Percentiles rank a stretch among this genome's conserved stretches.
Evolutionary conservation across 2,888 invertebrate genomes (phyloP).

Genomic region (Petrolisthes manimaculis): DNA sequence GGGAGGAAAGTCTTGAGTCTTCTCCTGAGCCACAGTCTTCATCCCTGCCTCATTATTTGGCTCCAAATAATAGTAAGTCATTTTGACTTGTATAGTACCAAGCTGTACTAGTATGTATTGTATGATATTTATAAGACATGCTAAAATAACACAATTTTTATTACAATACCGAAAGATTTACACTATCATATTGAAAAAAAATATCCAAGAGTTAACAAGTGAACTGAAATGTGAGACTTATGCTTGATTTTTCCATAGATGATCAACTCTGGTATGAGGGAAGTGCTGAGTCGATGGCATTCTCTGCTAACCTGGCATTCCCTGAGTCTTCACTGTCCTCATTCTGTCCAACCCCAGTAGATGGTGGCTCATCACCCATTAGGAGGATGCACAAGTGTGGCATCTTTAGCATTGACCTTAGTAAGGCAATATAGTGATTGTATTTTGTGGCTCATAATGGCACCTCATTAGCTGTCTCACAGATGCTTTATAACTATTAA

Average conservation of each 20-base stretch:
- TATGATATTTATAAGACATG: too few species aligned
- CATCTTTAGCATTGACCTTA: slow-evolving; percentile 64
- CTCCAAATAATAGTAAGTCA: slow-evolving; percentile 22
- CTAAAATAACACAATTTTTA: too few species aligned
- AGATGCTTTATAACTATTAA: too few species aligned
- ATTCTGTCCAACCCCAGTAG: slow-evolving; percentile 61
- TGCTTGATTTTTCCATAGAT: slow-evolving; percentile 14
- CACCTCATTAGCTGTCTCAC: too few species aligned
- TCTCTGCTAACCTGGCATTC: slow-evolving; percentile 64
- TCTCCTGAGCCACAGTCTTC: slow-evolving; percentile 59
- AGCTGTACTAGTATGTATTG: too few species aligned
- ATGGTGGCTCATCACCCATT: slow-evolving; percentile 58
- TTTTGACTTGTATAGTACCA: neutral
- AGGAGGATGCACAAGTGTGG: slow-evolving; percentile 60
- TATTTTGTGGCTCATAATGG: too few species aligned
- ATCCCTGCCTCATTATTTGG: slow-evolving; percentile 50
- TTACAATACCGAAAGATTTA: too few species aligned
- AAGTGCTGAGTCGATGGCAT: slow-evolving; percentile 65
- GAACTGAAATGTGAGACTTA: too few species aligned
- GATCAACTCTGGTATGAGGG: slow-evolving; percentile 63
- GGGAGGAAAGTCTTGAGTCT: slow-evolving; percentile 54
- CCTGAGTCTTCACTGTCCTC: slow-evolving; percentile 61
- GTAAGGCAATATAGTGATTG: slow-evolving; percentile 28
- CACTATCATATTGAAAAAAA: too few species aligned
- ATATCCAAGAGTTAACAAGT: too few species aligned